Base-by-base conservation (phyloP, 2,113 vertebrate genomes). In the Thymallus thymallus region DNA sequence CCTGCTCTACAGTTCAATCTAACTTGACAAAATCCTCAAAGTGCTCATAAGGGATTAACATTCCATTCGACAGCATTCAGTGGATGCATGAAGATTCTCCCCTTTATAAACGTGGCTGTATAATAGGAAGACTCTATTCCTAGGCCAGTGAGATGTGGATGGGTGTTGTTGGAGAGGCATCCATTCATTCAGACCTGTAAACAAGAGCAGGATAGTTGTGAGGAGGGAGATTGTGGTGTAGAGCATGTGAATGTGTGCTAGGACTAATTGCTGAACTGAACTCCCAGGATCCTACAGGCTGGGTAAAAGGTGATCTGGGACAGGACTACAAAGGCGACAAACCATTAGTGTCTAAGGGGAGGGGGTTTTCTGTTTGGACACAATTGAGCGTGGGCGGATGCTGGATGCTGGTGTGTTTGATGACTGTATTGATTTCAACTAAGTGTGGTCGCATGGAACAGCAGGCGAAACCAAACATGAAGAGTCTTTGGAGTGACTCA, bases 211-310 rank as follows among this genome's bases (percentile, higher is more conserved):
- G 32, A 61, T 72, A 60, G 80, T 77, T 69, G 4, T 58, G 46
- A 46, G 9, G 9, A 23, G 66, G 68, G 48, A 69, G 51, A 56
- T 76, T 51, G 72, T n/a, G 65, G 35, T 77, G 18, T 5, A 5
- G 6, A 73, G 32, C 5, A 41, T 72, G 29, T 51, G 68, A 20
- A 23, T 60, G 5, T 74, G 26, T 74, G 60, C 74, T 67, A 85
- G 74, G 24, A 32, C 64, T 72, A 72, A 74, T 51, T 68, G 76
- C 72, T 10, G 67, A 70, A 78, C 66, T 73, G 67, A 73, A 79
- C 68, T 73, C 13, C 72, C 82, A 80, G 32, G 81, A 12, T 69
- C 46, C 6, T 69, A 72, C 88, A 88, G 60, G 84, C 26, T 69
- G 73, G 45, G 84, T 23, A 22, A 26, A 30, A 69, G 60, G 35